Evolutionary conservation across 2,888 invertebrate genomes (phyloP).

Genomic region (Plemyria rubiginata): DNA sequence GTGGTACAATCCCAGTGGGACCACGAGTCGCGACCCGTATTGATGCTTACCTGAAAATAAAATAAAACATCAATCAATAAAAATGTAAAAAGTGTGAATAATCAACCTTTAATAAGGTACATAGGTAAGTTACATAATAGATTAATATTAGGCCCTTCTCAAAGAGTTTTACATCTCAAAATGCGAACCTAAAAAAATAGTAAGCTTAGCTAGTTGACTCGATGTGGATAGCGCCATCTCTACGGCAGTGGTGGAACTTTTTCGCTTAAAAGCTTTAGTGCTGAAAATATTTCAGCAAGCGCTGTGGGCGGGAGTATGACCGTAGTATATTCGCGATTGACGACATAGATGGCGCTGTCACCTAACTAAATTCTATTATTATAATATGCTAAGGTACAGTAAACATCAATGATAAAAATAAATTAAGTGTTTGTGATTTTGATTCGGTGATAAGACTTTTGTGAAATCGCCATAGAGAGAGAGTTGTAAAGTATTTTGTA

Average conservation of each 20-base stretch:
- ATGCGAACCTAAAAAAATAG: neutral
- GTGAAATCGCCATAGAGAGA: too few relatives aligned
- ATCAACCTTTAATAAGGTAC: too few relatives aligned
- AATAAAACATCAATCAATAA: neutral
- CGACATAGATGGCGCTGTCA: slow-evolving; percentile 21
- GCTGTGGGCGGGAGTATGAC: neutral
- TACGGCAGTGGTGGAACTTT: neutral
- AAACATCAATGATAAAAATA: too few relatives aligned
- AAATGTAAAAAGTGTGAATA: too few relatives aligned
- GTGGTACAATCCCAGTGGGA: too few relatives aligned
- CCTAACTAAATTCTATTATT: neutral
- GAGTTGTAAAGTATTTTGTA: too few relatives aligned
- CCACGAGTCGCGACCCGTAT: too few relatives aligned
- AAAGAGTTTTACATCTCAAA: too few relatives aligned
- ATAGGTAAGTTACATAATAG: too few relatives aligned
- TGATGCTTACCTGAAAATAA: slow-evolving; percentile 44
- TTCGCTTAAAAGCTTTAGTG: neutral
- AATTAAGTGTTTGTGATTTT: too few relatives aligned
- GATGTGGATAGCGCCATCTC: slow-evolving; percentile 17
- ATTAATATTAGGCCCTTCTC: too few relatives aligned
- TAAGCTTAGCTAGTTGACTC: neutral
- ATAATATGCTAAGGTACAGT: neutral
- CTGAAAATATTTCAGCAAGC: slow-evolving; percentile 9
- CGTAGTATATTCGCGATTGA: neutral
- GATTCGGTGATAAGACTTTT: too few relatives aligned